Base-by-base conservation (phyloP, 2,797 vertebrate species). In the Novumbra hubbsi region DNA sequence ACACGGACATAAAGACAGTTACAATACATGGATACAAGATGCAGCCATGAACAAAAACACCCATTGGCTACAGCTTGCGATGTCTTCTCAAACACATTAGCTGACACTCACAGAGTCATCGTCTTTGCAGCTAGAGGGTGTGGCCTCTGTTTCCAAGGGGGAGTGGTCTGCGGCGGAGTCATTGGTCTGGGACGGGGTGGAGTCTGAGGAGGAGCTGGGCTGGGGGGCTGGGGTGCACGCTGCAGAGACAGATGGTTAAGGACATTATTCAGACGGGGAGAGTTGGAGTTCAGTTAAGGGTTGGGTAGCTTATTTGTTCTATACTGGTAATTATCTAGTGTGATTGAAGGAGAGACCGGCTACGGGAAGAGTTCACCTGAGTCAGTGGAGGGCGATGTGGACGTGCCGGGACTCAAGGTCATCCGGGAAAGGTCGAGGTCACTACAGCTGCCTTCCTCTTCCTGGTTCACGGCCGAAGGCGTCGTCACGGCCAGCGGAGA, bases 351-450 rank as follows among this genome's bases (percentile, higher is more conserved):
- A 68, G 1, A 24, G 9, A 68, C 11, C 12, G 34, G 9, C 17
- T 32, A 52, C 11, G 27, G 14, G 17, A 27, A 32, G 16, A 3
- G 81, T 96, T 95, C 90, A 98, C 97, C 95, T 81, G 96, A 98
- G 85, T 98, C 97, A 73, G 95, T 95, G 1, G 97, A 98, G 0
- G 95, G 96, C 1, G 96, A 96, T 0, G 95, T 95, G 78, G 96
- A 97, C 80, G 96, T 96, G 84, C 96, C 96, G 67, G 96, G 96
- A 79, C 96, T 98, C 93, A 99, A 91, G 88, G 95, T 98, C 95
- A 99, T 93, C 88, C 97, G 93, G 75, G 96, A 98, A 83, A 99
- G 95, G 89, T 99, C 98, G 73, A 98, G 96, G 90, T 98, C 96
- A 77, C 95, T 96, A 88, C 95, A 96, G 79, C 89, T 90, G 86